These are phyloP conservation scores for fruit fly (Drosophila melanogaster) DNA, from an alignment of 1,140 invertebrate species.

Conservation along the genomic window Release_6_plus_ISO1_MT NT_033777.3:12708501-12709000, in stretches of 20 bases:
- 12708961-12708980: constrained; percentile 86
- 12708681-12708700: not conserved
- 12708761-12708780: not conserved
- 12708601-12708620: not conserved
- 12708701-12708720: not conserved
- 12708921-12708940: not conserved
- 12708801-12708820: constrained; percentile 34
- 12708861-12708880: constrained; percentile 11
- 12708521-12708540: too few species aligned
- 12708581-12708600: not conserved
- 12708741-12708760: not conserved
- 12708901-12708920: not conserved
- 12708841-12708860: constrained; percentile 4
- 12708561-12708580: not conserved
- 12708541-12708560: not conserved
- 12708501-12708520: constrained; percentile 22
- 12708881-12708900: constrained; percentile 59
- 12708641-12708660: too few species aligned
- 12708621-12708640: too few species aligned
- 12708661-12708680: not conserved
- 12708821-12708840: not conserved
- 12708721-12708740: too few species aligned
- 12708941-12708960: not conserved
- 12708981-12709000: constrained; percentile 88
- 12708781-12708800: not conserved